phyloP scores from a whole-genome alignment of 1,140 invertebrate genomes.

The Idris sp. region DNA sequence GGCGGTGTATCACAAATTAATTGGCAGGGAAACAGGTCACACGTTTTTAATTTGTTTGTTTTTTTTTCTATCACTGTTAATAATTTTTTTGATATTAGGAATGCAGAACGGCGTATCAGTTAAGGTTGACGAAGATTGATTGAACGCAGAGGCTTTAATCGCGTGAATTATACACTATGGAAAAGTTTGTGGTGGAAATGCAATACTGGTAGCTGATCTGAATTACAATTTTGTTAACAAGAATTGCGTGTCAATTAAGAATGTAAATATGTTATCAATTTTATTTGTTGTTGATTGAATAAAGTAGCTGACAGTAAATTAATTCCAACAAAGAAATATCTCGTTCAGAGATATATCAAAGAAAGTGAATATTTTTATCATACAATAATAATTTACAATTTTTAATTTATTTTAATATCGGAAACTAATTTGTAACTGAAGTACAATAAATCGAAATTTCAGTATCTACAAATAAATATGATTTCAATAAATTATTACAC shows the following conservation, averaged over 20 bases:
- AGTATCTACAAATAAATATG: too few species aligned
- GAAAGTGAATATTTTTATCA: too few species aligned
- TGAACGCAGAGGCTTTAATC: conserved; percentile 4
- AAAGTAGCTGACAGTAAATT: too few species aligned
- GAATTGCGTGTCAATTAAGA: neutral
- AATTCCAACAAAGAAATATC: too few species aligned
- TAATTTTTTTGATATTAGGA: conserved; percentile 21
- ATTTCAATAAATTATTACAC: neutral
- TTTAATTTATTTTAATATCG: too few species aligned
- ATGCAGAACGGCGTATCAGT: conserved; percentile 4
- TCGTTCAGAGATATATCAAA: too few species aligned
- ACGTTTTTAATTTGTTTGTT: conserved; percentile 9
- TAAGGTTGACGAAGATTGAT: conserved; percentile 10
- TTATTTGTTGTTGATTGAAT: too few species aligned
- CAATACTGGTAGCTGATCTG: neutral
- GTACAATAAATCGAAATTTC: too few species aligned
- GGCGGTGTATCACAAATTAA: neutral
- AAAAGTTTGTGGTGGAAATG: conserved; percentile 8
- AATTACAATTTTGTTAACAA: neutral
- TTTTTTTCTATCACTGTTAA: neutral
- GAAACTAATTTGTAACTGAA: too few species aligned
- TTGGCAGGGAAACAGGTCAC: conserved; percentile 17
- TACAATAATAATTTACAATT: too few species aligned
- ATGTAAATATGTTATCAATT: too few species aligned
- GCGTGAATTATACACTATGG: conserved; percentile 6